Percentiles rank a stretch among this genome's conserved stretches.
Evolutionary conservation across 2,888 invertebrate species (phyloP).

Genomic region (Phengaris alcon): DNA sequence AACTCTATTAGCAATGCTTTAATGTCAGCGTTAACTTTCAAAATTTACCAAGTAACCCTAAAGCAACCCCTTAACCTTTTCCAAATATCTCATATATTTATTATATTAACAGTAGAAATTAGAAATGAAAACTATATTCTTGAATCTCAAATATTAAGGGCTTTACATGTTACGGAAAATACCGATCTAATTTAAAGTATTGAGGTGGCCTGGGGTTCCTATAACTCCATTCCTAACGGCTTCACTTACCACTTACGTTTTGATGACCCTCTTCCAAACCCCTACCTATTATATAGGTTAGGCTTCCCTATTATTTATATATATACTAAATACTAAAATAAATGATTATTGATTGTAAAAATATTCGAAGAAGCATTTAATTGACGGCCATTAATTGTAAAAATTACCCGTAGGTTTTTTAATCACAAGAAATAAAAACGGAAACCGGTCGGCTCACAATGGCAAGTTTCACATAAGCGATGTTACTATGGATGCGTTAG

Average conservation of each 20-base stretch:
- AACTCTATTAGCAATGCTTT: constrained; percentile 21
- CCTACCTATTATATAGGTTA: too few species aligned
- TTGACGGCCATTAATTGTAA: constrained; percentile 4
- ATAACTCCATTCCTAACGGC: too few species aligned
- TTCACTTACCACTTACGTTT: too few species aligned
- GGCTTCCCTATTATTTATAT: too few species aligned
- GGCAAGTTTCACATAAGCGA: constrained; percentile 37
- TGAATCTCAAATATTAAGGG: not conserved
- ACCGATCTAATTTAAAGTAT: not conserved
- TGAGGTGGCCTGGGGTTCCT: too few species aligned
- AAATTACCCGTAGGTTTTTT: constrained; percentile 14
- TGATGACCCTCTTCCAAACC: too few species aligned
- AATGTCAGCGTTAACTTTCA: constrained; percentile 18
- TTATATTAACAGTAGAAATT: not conserved
- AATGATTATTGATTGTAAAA: not conserved
- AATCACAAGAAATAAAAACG: constrained; percentile 24
- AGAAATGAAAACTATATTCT: not conserved
- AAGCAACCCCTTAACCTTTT: not conserved
- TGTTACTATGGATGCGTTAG: constrained; percentile 35
- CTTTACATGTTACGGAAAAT: not conserved
- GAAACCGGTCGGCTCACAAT: constrained; percentile 27
- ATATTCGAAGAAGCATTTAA: constrained; percentile 10
- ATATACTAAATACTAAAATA: not conserved
- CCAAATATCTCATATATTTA: not conserved
- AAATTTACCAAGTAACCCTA: constrained; percentile 16